Base-by-base conservation (phyloP, 2,113 vertebrate species). In the Sinocyclocheilus rhinocerous region DNA sequence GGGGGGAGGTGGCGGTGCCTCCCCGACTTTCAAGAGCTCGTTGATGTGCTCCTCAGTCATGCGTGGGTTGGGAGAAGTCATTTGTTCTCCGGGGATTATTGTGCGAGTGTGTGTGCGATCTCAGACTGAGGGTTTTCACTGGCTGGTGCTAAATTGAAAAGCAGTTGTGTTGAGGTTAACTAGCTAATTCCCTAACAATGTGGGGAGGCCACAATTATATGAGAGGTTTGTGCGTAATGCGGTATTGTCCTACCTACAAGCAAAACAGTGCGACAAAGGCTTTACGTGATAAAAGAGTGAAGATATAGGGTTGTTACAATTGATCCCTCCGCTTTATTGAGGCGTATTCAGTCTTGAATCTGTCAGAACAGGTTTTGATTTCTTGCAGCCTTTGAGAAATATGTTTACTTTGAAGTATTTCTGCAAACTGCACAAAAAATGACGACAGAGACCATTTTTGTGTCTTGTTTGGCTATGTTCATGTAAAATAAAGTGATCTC, bases 81-180 rank as follows among this genome's bases (percentile, higher is more conserved):
- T 93, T 94, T 94, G 92, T 94, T 95, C 84, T 91, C 87, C 90
- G 89, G 89, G 91, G 33, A 72, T 82, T 42, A 50, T 48, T 63
- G 81, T 83, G 61, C 12, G 61, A 69, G 86, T 82, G 81, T 87
- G 85, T 84, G 75, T 57, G 78, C 29, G 39, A 39, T 80, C 84
- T 73, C 70, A 84, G 91, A 90, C 91, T 88, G 90, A 90, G 70
- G 84, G 70, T 75, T 94, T 93, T 94, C 91, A 92, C 90, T 91
- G 92, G 88, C 89, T 93, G 93, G 94, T 94, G 93, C 90, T 89
- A 87, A 69, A 67, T 89, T 95, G 92, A 95, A 95, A 93, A 93
- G 93, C 94, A 92, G 93, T 93, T 93, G 92, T 94, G 93, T 89
- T 91, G 92, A 90, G 91, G 92, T 92, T 88, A 92, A 93, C 92